Evolutionary conservation across 92 coral and sea anemone species (phyloP).

Genomic region (Bergia sp.): DNA sequence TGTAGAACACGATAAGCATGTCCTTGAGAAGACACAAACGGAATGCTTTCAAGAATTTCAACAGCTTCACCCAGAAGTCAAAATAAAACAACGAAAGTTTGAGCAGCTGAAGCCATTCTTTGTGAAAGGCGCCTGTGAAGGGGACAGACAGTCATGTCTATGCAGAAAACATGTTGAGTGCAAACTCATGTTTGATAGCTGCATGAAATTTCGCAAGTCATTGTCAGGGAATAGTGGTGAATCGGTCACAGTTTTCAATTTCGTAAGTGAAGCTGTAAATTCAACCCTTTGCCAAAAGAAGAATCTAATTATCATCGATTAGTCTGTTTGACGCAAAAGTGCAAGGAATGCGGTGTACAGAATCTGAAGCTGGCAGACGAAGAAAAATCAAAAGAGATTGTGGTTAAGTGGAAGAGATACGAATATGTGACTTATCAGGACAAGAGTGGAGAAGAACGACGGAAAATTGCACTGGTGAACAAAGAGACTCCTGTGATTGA

Average conservation of each 20-base stretch:
- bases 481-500: too few species aligned
- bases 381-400: too few species aligned
- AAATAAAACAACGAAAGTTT: slow-evolving; percentile 56
- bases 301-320: slow-evolving; percentile 18
- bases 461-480: too few species aligned
- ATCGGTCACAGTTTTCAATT: slow-evolving; percentile 26
- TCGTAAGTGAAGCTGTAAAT: slow-evolving; percentile 44
- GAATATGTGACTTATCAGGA: too few species aligned
- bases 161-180: slow-evolving; percentile 62
- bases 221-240: not conserved
- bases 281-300: slow-evolving; percentile 27
- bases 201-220: slow-evolving; percentile 58
- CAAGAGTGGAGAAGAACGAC: too few species aligned
- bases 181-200: slow-evolving; percentile 53
- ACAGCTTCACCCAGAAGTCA: slow-evolving; percentile 57
- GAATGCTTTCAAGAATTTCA: slow-evolving; percentile 59
- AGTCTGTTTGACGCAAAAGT: too few species aligned
- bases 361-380: too few species aligned
- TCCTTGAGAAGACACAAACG: slow-evolving; percentile 64
- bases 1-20: slow-evolving; percentile 55
- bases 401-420: too few species aligned
- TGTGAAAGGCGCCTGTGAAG: slow-evolving; percentile 50
- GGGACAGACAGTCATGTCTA: slow-evolving; percentile 52
- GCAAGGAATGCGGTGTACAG: too few species aligned
- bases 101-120: slow-evolving; percentile 63